Evolutionary conservation across 1,140 invertebrate genomes (phyloP), one percentile per base, ranked within the genome.

Genomic region (Drosophila ironensis): DNA sequence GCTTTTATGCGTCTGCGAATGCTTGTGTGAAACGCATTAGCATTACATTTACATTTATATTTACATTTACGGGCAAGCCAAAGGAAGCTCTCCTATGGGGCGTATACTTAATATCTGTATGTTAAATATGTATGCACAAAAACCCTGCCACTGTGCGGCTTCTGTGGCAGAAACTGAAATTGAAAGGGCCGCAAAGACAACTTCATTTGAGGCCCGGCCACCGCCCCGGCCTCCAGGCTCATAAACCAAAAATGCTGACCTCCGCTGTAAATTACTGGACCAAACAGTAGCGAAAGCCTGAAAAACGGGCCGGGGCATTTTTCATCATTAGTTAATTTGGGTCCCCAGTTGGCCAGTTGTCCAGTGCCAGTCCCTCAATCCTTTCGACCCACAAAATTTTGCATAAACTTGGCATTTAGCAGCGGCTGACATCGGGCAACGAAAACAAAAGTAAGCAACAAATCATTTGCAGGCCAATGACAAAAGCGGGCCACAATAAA

Each of bases 261-360:
- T 50, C 70, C 14, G 35, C 70, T 63, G 57, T 68, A 78, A 78
- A 80, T 72, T 57, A 69, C 45, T 44, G 48, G 42, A 7, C 24
- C n/a, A n/a, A n/a, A n/a, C n/a, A n/a, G n/a, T n/a, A 16, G 22
- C 17, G n/a, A 35, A 16, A 5, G 12, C 9, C n/a, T 22, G 1
- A 1, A 25, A 47, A 45, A 50, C 20, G 35, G n/a, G 30, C 14
- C 5, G 8, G 17, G 12, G 17, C 46, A 81, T 80, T 72, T 74
- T 75, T 80, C 61, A 68, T 80, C 80, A 84, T 86, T 86, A 86
- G 81, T 78, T 86, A 75, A 87, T 86, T 86, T 80, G 33, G 45
- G 59, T 57, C 47, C 42, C 41, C 50, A 20, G 42, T 45, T 54
- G 19, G 46, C 25, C 41, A 24, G 30, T 12, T 11, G n/a, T 5